Percentiles rank a stretch among this genome's conserved stretches.
Conservation (phyloP, 2,888 invertebrate genomes). For the Leptura quadrifasciata region DNA sequence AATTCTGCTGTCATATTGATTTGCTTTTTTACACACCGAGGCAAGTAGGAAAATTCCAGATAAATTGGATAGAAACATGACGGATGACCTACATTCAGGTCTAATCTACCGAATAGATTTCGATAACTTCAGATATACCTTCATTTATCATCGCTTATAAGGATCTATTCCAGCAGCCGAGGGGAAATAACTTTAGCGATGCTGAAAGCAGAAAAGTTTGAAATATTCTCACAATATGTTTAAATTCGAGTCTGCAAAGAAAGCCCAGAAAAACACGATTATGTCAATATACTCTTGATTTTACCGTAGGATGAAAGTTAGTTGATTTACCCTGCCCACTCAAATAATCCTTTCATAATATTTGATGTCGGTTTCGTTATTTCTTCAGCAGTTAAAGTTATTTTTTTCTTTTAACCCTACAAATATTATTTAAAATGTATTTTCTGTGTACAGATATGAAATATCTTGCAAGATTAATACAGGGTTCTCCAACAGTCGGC, state of each 20-base stretch:
- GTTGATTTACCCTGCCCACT: neutral
- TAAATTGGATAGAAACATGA: constrained; percentile 11
- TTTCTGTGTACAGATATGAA: no score
- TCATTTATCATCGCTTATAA: constrained; percentile 16
- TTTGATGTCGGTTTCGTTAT: neutral
- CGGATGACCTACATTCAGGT: constrained; percentile 29
- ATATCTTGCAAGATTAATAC: no score
- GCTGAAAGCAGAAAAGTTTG: neutral
- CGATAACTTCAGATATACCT: neutral
- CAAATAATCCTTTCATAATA: neutral
- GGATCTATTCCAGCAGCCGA: neutral
- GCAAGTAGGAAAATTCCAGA: constrained; percentile 25
- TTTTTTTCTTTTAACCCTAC: no score
- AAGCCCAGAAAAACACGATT: neutral
- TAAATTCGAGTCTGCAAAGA: neutral
- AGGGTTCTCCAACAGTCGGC: no score
- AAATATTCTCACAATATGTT: neutral
- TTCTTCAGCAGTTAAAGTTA: no score
- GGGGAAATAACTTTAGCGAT: neutral
- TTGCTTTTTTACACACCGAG: neutral
- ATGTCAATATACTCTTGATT: neutral
- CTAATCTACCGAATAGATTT: constrained; percentile 17
- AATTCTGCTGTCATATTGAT: neutral
- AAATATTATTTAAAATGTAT: no score
- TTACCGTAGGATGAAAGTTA: neutral